Conservation (phyloP, 2,888 invertebrate genomes). For the Dasysyrphus albostriatus region DNA sequence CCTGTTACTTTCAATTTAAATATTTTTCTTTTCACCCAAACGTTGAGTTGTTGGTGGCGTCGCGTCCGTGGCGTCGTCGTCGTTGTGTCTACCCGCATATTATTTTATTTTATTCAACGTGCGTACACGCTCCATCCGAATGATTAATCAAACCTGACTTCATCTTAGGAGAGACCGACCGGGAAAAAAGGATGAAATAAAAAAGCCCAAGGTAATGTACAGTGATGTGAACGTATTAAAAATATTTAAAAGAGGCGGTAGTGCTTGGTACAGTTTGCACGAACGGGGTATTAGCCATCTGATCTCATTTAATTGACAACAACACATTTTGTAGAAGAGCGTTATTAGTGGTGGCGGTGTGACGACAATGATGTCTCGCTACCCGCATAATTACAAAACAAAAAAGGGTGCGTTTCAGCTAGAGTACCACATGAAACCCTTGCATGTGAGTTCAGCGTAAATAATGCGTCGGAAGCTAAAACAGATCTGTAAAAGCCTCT, state of each 20-base stretch:
- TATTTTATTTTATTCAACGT: constrained; percentile 33
- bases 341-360: constrained; percentile 30
- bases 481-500: neutral
- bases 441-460: constrained; percentile 55
- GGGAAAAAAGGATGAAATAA: constrained; percentile 32
- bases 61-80: too few relatives aligned
- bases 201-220: constrained; percentile 49
- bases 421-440: constrained; percentile 35
- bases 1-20: constrained; percentile 52
- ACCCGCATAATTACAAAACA: constrained; percentile 68
- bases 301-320: constrained; percentile 65
- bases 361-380: constrained; percentile 52
- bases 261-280: constrained; percentile 45
- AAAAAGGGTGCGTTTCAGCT: constrained; percentile 56
- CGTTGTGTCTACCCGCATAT: constrained; percentile 59
- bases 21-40: constrained; percentile 41
- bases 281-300: constrained; percentile 61
- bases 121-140: constrained; percentile 69
- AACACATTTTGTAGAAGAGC: constrained; percentile 37
- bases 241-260: constrained; percentile 28
- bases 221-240: constrained; percentile 53
- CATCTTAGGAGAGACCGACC: constrained; percentile 14
- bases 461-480: constrained; percentile 47
- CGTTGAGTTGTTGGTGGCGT: too few relatives aligned
- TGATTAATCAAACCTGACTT: constrained; percentile 75